These are phyloP conservation scores for Okapia johnstoni DNA, from an alignment of 2,113 vertebrate species.

Conservation along the genomic window DNA sequence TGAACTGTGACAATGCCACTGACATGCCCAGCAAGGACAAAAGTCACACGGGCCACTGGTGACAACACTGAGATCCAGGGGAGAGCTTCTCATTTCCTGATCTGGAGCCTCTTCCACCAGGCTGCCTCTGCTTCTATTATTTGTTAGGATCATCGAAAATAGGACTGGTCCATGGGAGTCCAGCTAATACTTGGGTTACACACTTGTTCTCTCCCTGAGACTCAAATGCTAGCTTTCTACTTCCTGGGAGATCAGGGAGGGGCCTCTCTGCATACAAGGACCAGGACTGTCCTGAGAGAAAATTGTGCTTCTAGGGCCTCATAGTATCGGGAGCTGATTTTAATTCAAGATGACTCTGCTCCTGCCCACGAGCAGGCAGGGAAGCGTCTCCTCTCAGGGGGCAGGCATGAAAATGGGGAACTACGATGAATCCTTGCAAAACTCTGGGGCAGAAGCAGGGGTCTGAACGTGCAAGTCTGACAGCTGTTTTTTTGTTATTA, in stretches of 20 bases:
- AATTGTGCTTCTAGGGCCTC: background rate
- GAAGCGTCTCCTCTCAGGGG: background rate
- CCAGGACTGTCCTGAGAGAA: background rate
- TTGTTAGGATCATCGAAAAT: accelerated
- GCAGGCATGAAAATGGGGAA: background rate
- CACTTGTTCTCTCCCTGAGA: background rate
- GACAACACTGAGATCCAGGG: background rate
- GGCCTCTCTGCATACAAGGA: too few relatives aligned
- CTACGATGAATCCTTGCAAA: background rate
- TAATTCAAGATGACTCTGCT: background rate
- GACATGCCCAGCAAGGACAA: background rate
- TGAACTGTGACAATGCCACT: background rate
- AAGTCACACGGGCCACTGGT: background rate
- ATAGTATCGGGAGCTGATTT: background rate
- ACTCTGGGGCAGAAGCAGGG: background rate
- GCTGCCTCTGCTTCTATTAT: background rate
- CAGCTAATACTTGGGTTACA: background rate
- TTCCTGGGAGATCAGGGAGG: background rate
- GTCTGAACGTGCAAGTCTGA: background rate
- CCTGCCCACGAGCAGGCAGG: background rate
- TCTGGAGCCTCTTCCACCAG: background rate
- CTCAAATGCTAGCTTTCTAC: background rate
- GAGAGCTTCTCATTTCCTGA: background rate
- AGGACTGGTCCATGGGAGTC: background rate
- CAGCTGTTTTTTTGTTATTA: background rate